Evolutionary conservation across 2,888 invertebrate genomes (phyloP), one percentile per base, ranked within the genome.

Genomic region (Anodontia alba): DNA sequence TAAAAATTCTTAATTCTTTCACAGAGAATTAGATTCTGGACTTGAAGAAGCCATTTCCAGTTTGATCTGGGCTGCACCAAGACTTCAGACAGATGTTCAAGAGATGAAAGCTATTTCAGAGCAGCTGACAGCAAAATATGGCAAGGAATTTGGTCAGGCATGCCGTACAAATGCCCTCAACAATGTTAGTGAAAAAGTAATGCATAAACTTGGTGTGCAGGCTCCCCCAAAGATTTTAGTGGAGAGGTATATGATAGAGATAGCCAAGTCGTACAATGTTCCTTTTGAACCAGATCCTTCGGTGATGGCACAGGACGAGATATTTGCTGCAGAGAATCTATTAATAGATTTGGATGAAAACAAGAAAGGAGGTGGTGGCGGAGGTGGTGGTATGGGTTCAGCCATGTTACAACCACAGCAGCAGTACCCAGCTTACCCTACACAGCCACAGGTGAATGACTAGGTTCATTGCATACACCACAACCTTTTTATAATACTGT

Each of bases 41-140:
- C 96, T 99, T 20, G 97, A 98, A 2, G 99, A 99, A 95, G 97
- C 99, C 0, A 97, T 99, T 80, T 98, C 98, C 0, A 98, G 97
- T 90, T 95, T 99, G n/a, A 96, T 99, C 83, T 99, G 99, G 99
- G 98, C 98, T 0, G 97, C 99, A 17, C 99, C 99, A 0, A 96
- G 99, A 69, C 96, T 99, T 92, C 94, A 95, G 75, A 93, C 95
- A 26, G 96, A 96, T 88, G 93, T 95, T 46, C 96, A 96, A 94
- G 98, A 96, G 92, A 92, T 96, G 84, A 96, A 96, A 94, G 95
- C 97, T 0, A 97, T 99, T 90, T 96, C 97, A 0, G 99, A 99
- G 89, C 96, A 99, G 84, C 95, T 99, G 74, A 96, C 97, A 31
- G 95, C 96, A 3, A 99, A 99, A 94, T 99, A 99, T 95, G 99